These are phyloP conservation scores for Lasioglossum marginatum DNA, from an alignment of 2,888 invertebrate genomes.

Conservation along the genomic window DNA sequence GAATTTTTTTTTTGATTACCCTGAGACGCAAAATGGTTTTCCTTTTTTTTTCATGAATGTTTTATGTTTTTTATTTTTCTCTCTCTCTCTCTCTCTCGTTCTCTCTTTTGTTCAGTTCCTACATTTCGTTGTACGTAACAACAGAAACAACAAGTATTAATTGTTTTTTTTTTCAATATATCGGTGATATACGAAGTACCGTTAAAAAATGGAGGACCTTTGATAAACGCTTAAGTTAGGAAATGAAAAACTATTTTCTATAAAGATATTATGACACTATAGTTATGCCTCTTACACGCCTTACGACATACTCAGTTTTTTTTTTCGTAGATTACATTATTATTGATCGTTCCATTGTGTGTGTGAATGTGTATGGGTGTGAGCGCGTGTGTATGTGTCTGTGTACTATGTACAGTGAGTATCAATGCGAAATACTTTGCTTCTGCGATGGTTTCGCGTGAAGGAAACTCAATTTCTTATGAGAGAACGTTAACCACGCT, in stretches of 20 bases:
- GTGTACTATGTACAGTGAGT: constrained; percentile 63
- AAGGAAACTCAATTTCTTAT: constrained; percentile 22
- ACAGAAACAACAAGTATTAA: constrained; percentile 68
- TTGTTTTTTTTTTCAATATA: constrained; percentile 49
- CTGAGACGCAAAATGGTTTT: constrained; percentile 55
- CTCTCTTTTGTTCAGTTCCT: constrained; percentile 50
- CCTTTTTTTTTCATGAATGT: constrained; percentile 20
- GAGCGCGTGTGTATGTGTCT: neutral
- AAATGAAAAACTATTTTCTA: constrained; percentile 73
- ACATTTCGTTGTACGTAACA: constrained; percentile 70
- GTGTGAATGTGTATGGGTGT: constrained; percentile 17
- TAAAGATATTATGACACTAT: constrained; percentile 74
- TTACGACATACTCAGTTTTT: constrained; percentile 52
- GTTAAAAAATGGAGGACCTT: constrained; percentile 75
- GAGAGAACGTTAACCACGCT: constrained; percentile 6
- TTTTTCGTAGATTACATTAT: constrained; percentile 61
- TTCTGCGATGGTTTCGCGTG: constrained; percentile 29
- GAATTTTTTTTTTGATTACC: constrained; percentile 43
- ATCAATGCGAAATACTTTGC: constrained; percentile 59
- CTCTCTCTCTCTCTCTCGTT: neutral
- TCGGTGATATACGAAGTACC: constrained; percentile 49
- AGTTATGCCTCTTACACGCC: constrained; percentile 64
- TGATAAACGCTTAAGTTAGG: constrained; percentile 74
- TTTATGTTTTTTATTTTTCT: neutral
- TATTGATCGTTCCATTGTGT: constrained; percentile 57